Evolutionary conservation across 2,797 vertebrate species (phyloP).

Genomic region (Micropoecilia bifurca): DNA sequence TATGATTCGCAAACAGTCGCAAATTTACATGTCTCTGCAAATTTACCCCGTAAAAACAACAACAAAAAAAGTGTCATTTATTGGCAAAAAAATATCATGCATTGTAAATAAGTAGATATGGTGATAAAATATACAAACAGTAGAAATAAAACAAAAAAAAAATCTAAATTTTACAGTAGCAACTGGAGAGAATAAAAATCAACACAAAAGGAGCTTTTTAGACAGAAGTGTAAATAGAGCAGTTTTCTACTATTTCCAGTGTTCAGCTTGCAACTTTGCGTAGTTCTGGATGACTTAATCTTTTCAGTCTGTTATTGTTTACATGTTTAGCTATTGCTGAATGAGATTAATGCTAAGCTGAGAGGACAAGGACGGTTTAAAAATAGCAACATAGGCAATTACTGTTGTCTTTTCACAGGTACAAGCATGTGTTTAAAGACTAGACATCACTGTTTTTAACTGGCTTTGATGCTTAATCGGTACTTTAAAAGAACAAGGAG

Average conservation of each 20-base stretch:
- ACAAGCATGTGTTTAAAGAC: slow-evolving; percentile 44
- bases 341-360: slow-evolving; percentile 17
- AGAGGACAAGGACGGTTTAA: slow-evolving; percentile 23
- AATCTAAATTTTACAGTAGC: background rate
- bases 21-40: background rate
- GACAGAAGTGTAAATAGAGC: background rate
- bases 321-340: background rate
- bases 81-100: background rate
- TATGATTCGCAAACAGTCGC: background rate
- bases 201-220: background rate
- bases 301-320: background rate
- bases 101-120: background rate
- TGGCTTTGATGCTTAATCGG: slow-evolving; percentile 27
- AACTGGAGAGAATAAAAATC: background rate
- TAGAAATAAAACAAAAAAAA: background rate
- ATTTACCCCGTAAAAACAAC: background rate
- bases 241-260: background rate
- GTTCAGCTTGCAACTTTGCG: background rate
- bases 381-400: slow-evolving; percentile 58
- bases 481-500: slow-evolving; percentile 6
- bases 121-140: background rate
- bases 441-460: slow-evolving; percentile 31
- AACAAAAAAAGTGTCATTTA: background rate
- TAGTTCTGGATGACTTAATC: background rate
- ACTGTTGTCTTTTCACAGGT: slow-evolving; percentile 47